Percentiles rank a stretch among this genome's conserved stretches.
Evolutionary conservation across 2,797 vertebrate genomes (phyloP).

Genomic region (Gymnoscopelus microlampas): DNA sequence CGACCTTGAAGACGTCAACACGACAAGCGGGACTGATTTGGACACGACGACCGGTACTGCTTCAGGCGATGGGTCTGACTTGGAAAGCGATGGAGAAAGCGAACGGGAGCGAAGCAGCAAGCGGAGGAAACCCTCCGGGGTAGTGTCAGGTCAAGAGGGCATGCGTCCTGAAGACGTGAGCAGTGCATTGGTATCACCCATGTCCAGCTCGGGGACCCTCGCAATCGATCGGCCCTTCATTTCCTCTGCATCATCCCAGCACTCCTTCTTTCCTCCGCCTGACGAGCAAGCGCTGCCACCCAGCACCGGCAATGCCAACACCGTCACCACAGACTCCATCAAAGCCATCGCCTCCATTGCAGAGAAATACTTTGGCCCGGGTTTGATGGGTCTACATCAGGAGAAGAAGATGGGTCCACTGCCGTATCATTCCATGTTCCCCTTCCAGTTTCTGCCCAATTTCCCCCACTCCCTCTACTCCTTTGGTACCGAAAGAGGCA

Average conservation of each 20-base stretch:
- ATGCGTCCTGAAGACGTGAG: slow-evolving; percentile 82
- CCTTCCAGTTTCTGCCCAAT: slow-evolving; percentile 96
- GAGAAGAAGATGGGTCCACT: slow-evolving; percentile 96
- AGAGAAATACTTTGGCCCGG: slow-evolving; percentile 97
- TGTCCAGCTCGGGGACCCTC: slow-evolving; percentile 82
- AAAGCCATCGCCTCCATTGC: slow-evolving; percentile 99
- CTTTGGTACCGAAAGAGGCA: slow-evolving; percentile 83
- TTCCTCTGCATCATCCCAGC: slow-evolving; percentile 83
- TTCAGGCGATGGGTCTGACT: slow-evolving; percentile 90
- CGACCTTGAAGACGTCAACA: slow-evolving; percentile 97
- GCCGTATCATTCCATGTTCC: slow-evolving; percentile 97
- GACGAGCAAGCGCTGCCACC: slow-evolving; percentile 93
- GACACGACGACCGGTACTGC: slow-evolving; percentile 96
- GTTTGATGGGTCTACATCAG: slow-evolving; percentile 95
- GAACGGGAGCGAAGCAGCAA: slow-evolving; percentile 84
- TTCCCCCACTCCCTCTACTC: slow-evolving; percentile 95
- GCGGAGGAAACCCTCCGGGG: slow-evolving; percentile 79
- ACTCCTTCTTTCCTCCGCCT: slow-evolving; percentile 94
- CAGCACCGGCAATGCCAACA: slow-evolving; percentile 72
- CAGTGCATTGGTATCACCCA: slow-evolving; percentile 76
- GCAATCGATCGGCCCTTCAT: slow-evolving; percentile 87
- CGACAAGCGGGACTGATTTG: slow-evolving; percentile 95
- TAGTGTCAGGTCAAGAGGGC: slow-evolving; percentile 75
- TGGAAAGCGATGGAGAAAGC: slow-evolving; percentile 92
- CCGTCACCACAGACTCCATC: slow-evolving; percentile 94